phyloP scores from a whole-genome alignment of 2,113 vertebrate genomes.

The Regulus satrapa region DNA sequence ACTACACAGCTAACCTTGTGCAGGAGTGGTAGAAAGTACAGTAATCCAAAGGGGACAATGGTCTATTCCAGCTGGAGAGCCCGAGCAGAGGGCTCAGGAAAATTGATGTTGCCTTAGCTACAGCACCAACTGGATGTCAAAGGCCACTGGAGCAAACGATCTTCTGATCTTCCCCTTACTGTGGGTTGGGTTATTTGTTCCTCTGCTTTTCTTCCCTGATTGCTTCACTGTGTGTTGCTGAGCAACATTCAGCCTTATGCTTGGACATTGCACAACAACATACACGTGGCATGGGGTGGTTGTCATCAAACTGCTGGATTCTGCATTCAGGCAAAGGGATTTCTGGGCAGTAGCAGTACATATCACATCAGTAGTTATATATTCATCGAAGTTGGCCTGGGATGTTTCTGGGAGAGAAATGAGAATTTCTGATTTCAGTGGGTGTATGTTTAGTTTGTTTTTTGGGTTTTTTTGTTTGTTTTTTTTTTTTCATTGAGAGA shows the following conservation, averaged over 20 bases:
- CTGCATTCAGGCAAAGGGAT: background rate
- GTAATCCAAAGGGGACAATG: background rate
- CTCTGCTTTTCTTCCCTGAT: background rate
- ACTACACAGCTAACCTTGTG: background rate
- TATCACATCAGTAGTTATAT: background rate
- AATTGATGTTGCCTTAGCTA: background rate
- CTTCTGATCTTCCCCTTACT: background rate
- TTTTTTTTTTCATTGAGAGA: background rate
- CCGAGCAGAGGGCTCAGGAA: background rate
- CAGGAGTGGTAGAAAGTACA: background rate
- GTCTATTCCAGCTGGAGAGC: background rate
- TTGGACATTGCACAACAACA: background rate
- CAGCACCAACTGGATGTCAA: background rate
- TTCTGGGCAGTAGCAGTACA: background rate
- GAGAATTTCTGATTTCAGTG: background rate
- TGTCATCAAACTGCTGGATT: background rate
- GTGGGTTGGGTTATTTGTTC: background rate
- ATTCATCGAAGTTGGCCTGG: background rate
- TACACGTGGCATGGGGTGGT: background rate
- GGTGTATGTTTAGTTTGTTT: background rate
- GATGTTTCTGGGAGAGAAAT: background rate
- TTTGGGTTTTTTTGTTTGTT: background rate
- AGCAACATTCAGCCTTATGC: background rate
- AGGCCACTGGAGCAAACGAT: background rate
- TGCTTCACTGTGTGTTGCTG: background rate